Evolutionary conservation across 2,113 vertebrate genomes (phyloP).

Genomic region (Equus quagga): DNA sequence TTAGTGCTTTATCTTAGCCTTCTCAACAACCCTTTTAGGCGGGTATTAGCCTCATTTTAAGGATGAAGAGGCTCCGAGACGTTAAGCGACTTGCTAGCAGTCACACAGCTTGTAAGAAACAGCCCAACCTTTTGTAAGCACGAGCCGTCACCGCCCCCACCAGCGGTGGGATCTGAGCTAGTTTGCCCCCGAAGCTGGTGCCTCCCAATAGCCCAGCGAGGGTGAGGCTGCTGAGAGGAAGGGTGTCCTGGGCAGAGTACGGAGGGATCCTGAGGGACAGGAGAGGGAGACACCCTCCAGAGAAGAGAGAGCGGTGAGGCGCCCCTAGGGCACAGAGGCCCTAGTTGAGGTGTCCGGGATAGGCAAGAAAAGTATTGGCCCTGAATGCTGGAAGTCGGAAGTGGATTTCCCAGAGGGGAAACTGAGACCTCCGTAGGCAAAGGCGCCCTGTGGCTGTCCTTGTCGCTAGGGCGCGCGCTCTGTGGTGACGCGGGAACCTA

Average conservation of each 20-base stretch:
- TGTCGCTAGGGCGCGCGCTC: not conserved
- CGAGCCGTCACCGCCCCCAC: not conserved
- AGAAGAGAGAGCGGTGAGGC: not conserved
- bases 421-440: not conserved
- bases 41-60: not conserved
- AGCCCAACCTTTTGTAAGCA: not conserved
- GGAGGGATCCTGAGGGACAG: not conserved
- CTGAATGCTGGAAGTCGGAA: not conserved
- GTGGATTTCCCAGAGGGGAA: not conserved
- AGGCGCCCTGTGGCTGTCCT: not conserved
- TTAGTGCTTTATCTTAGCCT: not conserved
- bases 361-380: not conserved
- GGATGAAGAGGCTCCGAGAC: not conserved
- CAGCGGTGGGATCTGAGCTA: not conserved
- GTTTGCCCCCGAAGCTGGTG: not conserved
- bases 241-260: not conserved
- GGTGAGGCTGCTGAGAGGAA: not conserved
- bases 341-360: not conserved
- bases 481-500: not conserved
- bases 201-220: not conserved
- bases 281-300: not conserved
- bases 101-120: not conserved
- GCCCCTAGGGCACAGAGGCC: not conserved
- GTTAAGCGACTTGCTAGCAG: not conserved
- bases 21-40: not conserved